These are phyloP conservation scores for Anthoscopus minutus DNA, from an alignment of 2,113 vertebrate genomes.

Conservation along the genomic window DNA sequence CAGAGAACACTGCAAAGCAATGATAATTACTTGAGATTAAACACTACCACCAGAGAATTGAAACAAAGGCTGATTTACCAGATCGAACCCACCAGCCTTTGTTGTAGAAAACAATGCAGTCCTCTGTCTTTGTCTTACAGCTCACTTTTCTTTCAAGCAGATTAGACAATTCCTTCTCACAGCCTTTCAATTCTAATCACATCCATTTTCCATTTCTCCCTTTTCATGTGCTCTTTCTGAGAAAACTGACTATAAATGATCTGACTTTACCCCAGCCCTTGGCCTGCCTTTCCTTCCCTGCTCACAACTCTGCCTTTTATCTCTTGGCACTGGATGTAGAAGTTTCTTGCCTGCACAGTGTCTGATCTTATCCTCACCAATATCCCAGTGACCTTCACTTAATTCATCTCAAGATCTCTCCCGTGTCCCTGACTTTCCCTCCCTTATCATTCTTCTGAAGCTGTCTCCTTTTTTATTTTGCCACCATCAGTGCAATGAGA, in stretches of 20 bases:
- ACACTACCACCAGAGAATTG: neutral
- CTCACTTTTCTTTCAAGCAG: neutral
- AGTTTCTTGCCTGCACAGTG: neutral
- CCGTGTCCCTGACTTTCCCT: neutral
- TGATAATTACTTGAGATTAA: slow-evolving; percentile 32
- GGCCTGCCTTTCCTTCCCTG: neutral
- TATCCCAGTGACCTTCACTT: neutral
- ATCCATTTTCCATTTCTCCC: neutral
- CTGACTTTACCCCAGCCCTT: neutral
- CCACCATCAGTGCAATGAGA: neutral
- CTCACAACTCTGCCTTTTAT: neutral
- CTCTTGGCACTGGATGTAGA: neutral
- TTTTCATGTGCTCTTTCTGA: neutral
- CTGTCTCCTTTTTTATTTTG: neutral
- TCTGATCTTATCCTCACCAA: neutral
- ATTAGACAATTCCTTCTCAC: neutral
- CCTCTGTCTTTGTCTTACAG: neutral
- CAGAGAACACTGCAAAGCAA: neutral
- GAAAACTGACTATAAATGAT: neutral
- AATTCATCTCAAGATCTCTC: neutral
- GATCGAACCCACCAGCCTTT: neutral
- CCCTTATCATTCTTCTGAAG: neutral
- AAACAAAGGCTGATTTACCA: neutral
- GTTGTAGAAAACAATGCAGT: neutral
- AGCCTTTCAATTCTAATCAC: slow-evolving; percentile 16